Base-by-base conservation (phyloP, 2,797 vertebrate species). In the Enteromius unitaeniatus region DNA sequence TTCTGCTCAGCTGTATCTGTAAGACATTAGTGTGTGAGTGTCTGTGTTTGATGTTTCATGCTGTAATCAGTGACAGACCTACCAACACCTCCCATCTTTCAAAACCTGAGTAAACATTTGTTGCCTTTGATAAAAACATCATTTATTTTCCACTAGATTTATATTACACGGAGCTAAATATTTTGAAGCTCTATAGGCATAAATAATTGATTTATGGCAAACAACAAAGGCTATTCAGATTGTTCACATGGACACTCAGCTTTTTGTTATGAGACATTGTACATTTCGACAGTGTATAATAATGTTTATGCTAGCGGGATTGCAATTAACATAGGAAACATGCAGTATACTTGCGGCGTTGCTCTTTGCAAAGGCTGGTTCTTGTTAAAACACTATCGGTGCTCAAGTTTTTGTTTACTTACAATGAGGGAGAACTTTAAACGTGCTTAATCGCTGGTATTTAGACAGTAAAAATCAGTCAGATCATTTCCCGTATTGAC, bases 181-280 rank as follows among this genome's bases (percentile, higher is more conserved):
- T 94, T 95, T 93, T 91, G 93, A 92, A 88, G 91, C 92, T 89
- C 89, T 86, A 89, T 90, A 89, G 84, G 87, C 91, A 92, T 93
- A 93, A 94, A 94, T 94, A 93, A 95, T 95, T 92, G 91, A 93
- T 93, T 92, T 89, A 90, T 92, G 91, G 90, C 92, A 90, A 93
- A 92, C 90, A 92, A 88, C 83, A 88, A 89, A 93, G 60, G 91
- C 90, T 91, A 86, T 88, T 87, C 86, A 90, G 85, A 87, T 87
- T 78, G 89, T 93, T 94, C 93, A 90, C 92, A 91, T 89, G 79
- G 87, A 89, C n/a, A 81, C 78, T 26, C 70, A 5, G 88, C 40
- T 55, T 90, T 92, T 92, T 93, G 90, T 91, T 91, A 89, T 88
- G 85, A 87, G 84, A 88, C 83, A 64, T 86, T 81, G 83, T 87